A percentile compares a stretch with the other conserved stretches of the same genome.
phyloP scores from a whole-genome alignment of 2,113 vertebrate genomes.

The Oenanthe melanoleuca region DNA sequence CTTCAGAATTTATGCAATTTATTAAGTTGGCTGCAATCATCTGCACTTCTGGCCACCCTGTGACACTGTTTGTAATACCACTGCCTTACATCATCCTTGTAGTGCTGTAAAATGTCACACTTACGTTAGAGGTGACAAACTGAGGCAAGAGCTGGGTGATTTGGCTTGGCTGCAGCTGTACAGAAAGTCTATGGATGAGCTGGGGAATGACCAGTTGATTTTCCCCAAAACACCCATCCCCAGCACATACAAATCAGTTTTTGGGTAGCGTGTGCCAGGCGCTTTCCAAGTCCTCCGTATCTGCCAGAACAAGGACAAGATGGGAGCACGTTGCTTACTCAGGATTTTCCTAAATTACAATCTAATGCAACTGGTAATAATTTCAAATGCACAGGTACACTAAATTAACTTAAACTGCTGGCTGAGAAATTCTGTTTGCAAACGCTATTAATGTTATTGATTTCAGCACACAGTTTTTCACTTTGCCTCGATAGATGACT shows the following conservation, averaged over 20 bases:
- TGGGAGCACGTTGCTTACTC: not conserved
- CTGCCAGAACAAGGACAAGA: not conserved
- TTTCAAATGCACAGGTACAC: not conserved
- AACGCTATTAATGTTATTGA: not conserved
- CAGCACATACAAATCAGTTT: not conserved
- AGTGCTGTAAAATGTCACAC: not conserved
- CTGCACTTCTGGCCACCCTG: not conserved
- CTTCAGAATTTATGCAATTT: not conserved
- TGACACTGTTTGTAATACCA: rapidly evolving
- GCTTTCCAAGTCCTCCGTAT: rapidly evolving
- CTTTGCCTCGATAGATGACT: not conserved
- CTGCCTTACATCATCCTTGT: not conserved
- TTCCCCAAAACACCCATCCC: not conserved
- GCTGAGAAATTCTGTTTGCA: slow-evolving; percentile 14
- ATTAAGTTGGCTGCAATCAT: not conserved
- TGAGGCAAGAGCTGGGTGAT: not conserved
- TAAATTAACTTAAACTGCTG: slow-evolving; percentile 6
- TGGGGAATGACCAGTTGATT: not conserved
- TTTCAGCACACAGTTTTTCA: not conserved
- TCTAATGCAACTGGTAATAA: not conserved
- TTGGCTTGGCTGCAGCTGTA: not conserved
- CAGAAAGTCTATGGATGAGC: not conserved
- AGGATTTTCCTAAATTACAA: not conserved
- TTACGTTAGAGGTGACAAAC: not conserved
- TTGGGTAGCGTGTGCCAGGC: not conserved